Evolutionary conservation across 1,140 invertebrate genomes (phyloP), one percentile per base, ranked within the genome.

Genomic region (Brachionus plicatilis): DNA sequence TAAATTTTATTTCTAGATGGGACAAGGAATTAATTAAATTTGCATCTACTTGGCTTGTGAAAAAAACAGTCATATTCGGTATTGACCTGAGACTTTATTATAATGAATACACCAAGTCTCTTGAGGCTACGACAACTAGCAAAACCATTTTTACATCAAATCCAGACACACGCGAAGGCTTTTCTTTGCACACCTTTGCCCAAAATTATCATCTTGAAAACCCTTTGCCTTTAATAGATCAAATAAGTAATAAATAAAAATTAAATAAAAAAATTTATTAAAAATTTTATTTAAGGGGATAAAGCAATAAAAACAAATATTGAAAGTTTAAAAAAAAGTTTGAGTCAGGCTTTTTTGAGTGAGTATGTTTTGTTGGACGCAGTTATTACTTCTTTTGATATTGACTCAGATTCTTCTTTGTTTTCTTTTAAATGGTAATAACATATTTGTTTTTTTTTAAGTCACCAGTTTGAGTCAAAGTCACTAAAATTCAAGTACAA

Each of bases 1-100:
- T n/a, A n/a, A 11, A 29, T 53, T 24, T 56, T 65, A 53, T 7
- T 80, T 14, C 29, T 12, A 82, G 79, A 45, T 82, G 79, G 79
- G 79, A 82, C 17, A 82, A 82, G 47, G 79, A 60, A 27, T 65
- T 82, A 53, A 82, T 82, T 6, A 68, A 65, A 65, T 68, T 82
- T n/a, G 79, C 79, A 9, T 82, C 53, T 11, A 68, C 7, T 5
- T 82, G 79, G 79, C 27, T 33, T 1, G 20, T 50, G 7, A 47
- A 76, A 50, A 45, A 76, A 11, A 76, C 72, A 60, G 79, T 82
- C 2, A 41, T 82, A 24, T 82, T 82, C 43, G 79, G 11, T 27
- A 5, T 47, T 60, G 79, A 82, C 24, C 24, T 82, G 20, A 82
- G 37, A 41, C 24, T 82, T 11, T 20, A 14, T 9, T 68, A 56